Evolutionary conservation across 2,797 vertebrate genomes (phyloP), one percentile per base, ranked within the genome.

Genomic region (Brotogeris chrysoptera): DNA sequence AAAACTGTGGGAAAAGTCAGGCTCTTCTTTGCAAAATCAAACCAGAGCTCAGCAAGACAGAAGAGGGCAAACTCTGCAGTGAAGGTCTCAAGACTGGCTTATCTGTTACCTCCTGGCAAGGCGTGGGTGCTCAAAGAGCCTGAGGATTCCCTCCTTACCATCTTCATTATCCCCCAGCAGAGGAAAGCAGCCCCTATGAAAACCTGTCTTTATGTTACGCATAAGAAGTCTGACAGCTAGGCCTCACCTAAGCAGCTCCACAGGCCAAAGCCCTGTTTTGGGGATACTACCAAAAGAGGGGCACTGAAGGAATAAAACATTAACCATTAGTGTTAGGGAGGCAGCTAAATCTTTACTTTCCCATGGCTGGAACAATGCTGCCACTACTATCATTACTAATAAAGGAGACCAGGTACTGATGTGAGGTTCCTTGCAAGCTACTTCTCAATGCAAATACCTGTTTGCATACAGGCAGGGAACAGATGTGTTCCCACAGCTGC

Each of bases 301-400:
- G 68, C 9, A 68, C 30, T 53, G n/a, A 60, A 80, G 30, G 16
- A 83, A 46, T 19, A 83, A 71, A 68, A 43, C 5, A 34, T 39
- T 32, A 82, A 34, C 28, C 34, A 25, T 14, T 23, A 74, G 10
- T 0, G 0, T 41, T 25, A 61, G 14, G 53, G 34, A 87, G 20
- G 38, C 25, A 77, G 34, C 5, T 18, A 46, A 69, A 24, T 21
- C 23, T 59, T 73, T 34, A 52, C 47, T 0, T 41, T 7, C 16
- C 38, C 1, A 0, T 0, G 2, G 18, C 8, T 53, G 6, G 23
- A 44, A 50, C 23, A 49, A 76, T 8, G 13, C 19, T 55, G 25
- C 46, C 25, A 44, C 41, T 65, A 6, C 21, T 25, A 10, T 7
- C 16, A 19, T 18, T 61, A 47, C 14, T 71, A 81, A 64, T 9